These are phyloP conservation scores for Malacoraja senta DNA, from an alignment of 2,797 vertebrate genomes.

Conservation along the genomic window DNA sequence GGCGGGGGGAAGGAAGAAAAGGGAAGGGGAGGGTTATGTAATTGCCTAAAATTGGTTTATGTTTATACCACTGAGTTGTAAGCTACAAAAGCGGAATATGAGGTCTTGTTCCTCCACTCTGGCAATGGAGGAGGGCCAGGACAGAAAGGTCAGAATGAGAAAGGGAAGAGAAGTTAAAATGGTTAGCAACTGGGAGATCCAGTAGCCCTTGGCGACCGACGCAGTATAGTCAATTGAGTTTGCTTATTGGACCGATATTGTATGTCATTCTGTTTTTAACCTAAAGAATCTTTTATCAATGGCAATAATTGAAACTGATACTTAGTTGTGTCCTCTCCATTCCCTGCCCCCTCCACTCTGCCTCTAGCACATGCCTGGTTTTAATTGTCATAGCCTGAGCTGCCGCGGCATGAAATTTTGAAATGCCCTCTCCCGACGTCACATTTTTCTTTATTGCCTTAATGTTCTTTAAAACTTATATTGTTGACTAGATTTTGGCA, in stretches of 20 bases:
- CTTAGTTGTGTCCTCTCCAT: neutral
- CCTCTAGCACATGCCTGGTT: neutral
- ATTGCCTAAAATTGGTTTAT: too few relatives aligned
- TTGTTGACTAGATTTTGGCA: neutral
- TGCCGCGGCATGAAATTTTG: neutral
- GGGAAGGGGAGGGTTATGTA: too few relatives aligned
- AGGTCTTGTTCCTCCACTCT: too few relatives aligned
- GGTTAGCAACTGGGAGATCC: too few relatives aligned
- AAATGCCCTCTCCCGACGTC: neutral
- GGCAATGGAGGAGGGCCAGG: too few relatives aligned
- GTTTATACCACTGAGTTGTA: too few relatives aligned
- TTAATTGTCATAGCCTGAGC: neutral
- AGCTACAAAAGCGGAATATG: too few relatives aligned
- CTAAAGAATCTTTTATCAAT: neutral
- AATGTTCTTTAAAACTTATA: neutral
- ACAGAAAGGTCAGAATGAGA: too few relatives aligned
- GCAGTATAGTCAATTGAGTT: neutral
- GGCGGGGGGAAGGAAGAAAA: too few relatives aligned
- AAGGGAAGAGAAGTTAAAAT: too few relatives aligned
- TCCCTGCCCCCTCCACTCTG: neutral
- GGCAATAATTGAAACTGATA: neutral
- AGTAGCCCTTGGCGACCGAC: too few relatives aligned
- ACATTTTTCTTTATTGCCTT: neutral
- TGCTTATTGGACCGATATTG: neutral
- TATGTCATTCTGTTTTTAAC: neutral